Conservation (phyloP, 2,888 invertebrate genomes). For the Nemotelus nigrinus region DNA sequence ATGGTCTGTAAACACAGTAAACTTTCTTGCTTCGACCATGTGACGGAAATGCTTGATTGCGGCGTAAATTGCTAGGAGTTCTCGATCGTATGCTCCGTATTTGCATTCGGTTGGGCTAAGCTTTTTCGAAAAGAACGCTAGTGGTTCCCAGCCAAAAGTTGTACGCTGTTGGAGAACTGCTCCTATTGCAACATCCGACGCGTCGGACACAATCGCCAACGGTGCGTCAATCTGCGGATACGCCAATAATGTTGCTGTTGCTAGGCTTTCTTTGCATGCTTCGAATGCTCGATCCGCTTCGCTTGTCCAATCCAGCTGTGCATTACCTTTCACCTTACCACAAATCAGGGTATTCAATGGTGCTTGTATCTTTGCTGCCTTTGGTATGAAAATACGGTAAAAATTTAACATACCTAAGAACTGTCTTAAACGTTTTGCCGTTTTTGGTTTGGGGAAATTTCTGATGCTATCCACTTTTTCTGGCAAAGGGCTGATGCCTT, state of each 20-base stretch:
- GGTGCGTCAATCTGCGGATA: background rate
- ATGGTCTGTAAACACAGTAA: too few relatives aligned
- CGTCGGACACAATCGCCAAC: background rate
- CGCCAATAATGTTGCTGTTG: background rate
- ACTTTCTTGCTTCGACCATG: too few relatives aligned
- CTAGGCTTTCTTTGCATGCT: constrained; percentile 12
- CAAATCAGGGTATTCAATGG: background rate
- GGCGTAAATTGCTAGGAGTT: too few relatives aligned
- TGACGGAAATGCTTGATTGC: too few relatives aligned
- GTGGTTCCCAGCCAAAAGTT: too few relatives aligned
- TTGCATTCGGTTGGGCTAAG: too few relatives aligned
- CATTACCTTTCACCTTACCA: background rate
- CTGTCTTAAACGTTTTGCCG: background rate
- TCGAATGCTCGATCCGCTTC: constrained; percentile 1
- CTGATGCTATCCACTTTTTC: background rate
- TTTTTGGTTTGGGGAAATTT: background rate
- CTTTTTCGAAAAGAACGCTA: too few relatives aligned
- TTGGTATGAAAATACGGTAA: background rate
- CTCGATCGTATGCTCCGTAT: too few relatives aligned
- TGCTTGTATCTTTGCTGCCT: background rate
- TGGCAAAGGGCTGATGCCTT: background rate
- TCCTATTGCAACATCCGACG: background rate
- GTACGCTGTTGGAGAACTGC: background rate
- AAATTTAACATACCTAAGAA: constrained; percentile 8
- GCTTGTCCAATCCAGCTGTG: background rate